Base-by-base conservation (phyloP, 2,888 invertebrate species). In the Drosophila fungiperda region DNA sequence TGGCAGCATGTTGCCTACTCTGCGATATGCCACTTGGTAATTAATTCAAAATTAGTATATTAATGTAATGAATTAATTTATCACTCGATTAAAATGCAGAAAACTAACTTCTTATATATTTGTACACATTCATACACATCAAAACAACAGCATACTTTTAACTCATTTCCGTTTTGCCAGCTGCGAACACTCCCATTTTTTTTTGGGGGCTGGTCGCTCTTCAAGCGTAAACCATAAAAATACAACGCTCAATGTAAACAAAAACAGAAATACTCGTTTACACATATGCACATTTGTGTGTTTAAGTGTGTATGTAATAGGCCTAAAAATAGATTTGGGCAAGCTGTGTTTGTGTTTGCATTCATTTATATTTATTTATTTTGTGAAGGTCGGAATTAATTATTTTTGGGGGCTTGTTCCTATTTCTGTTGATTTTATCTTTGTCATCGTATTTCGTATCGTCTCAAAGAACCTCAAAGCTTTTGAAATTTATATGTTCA, bases 1-100 rank as follows among this genome's bases (percentile, higher is more conserved):
- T 99, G 92, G 96, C 98, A 83, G 97, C 98, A 26, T 97, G 97
- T 91, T 97, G 97, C 91, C 94, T 98, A 62, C 95, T 98, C 50
- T 97, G 97, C 93, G 97, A 97, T 93, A 94, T 97, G 81, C 97
- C 97, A 58, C 94, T 98, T 90, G 97, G 99, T 98, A n/a, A 96
- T 98, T 98, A 69, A 17, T 53, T 62, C n/a, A n/a, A 5, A 9
- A 40, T 20, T 12, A 6, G 6, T 33, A 20, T 2, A 26, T 26
- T 11, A 11, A 50, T 32, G 1, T 3, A 32, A 33, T 36, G 8
- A 23, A 15, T n/a, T 40, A 29, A 20, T 42, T 45, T 12, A 58
- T 7, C 15, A 23, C 15, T 20, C 15, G 12, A 45, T 45, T 45
- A 7, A 15, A 23, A 58, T 58, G 12, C n/a, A 20, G 29, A 9